Base-by-base conservation (phyloP, 1,140 invertebrate genomes). In the Papilio polytes region DNA sequence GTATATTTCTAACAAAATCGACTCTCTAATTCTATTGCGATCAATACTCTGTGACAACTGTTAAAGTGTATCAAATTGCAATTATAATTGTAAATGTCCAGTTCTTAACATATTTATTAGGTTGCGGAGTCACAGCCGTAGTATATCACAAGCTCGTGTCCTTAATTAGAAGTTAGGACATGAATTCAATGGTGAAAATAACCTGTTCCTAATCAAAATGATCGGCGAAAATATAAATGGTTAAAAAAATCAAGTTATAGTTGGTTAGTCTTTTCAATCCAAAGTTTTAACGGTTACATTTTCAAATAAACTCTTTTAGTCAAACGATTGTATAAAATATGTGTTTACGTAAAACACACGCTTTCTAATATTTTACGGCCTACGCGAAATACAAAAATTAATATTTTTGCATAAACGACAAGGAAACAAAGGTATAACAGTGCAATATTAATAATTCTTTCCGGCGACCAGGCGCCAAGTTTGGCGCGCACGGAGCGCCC, bases 331-430 rank as follows among this genome's bases (percentile, higher is more conserved):
- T 12, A 15, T 31, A 70, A 4, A 18, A 31, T 70, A 26, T 70
- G 15, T 36, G 63, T 70, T 70, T 70, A 70, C 26, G 63, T 70
- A 70, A 70, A 70, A 36, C 26, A 8, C 31, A 13, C 12, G 63
- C 63, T 70, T 70, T 70, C 63, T 70, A 70, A 70, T 41, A 74
- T 31, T 51, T 44, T 13, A 44, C 31, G 8, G n/a, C 77, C 77
- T 46, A 78, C 77, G 18, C 56, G n/a, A 78, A 44, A n/a, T 63
- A 44, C 20, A 36, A 63, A 63, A 78, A 78, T 78, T 63, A 44
- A 78, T 74, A 74, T 20, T 66, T 78, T 78, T 66, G 56, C 77
- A 78, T 76, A 76, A 20, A 76, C 2, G 13, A 48, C 74, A 76
- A 15, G 73, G 22, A 76, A 76, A 26, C 22, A 70, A 51, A 51